Conservation (phyloP, 35 echinoderm and acorn worm species). For the Acanthaster planci region DNA sequence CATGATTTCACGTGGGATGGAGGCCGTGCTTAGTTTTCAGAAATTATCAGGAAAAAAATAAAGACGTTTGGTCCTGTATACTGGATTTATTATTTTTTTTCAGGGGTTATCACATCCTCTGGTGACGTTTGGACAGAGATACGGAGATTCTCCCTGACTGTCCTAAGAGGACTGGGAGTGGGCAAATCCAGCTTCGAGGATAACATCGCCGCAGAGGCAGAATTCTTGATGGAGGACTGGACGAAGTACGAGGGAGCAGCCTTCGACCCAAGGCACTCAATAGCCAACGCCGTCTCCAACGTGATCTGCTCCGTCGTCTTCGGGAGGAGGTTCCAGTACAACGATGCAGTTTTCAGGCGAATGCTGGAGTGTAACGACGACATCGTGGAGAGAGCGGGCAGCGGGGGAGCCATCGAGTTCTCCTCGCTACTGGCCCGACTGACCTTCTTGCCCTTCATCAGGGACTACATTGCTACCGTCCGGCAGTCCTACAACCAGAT, state of each 20-base stretch:
- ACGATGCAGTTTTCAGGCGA: too few species aligned
- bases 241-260: neutral
- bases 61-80: neutral
- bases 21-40: neutral
- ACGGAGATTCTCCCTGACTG: conserved; percentile 61
- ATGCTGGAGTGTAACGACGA: neutral
- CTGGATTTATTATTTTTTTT: neutral
- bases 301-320: conserved; percentile 30
- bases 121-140: conserved; percentile 50
- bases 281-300: conserved; percentile 52
- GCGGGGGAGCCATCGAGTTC: neutral
- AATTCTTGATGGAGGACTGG: conserved; percentile 32
- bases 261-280: conserved; percentile 50
- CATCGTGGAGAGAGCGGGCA: neutral
- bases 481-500: neutral
- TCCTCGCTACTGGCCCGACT: neutral
- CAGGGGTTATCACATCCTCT: conserved; percentile 8
- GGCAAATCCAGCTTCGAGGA: conserved; percentile 62
- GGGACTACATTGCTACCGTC: neutral
- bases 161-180: conserved; percentile 70
- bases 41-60: neutral
- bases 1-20: neutral
- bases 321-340: neutral
- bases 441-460: neutral
- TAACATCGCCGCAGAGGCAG: conserved; percentile 42